A percentile compares a stretch with the other conserved stretches of the same genome.
Evolutionary conservation across 2,888 invertebrate species (phyloP).

Genomic region (Tolmerus cingulatus): DNA sequence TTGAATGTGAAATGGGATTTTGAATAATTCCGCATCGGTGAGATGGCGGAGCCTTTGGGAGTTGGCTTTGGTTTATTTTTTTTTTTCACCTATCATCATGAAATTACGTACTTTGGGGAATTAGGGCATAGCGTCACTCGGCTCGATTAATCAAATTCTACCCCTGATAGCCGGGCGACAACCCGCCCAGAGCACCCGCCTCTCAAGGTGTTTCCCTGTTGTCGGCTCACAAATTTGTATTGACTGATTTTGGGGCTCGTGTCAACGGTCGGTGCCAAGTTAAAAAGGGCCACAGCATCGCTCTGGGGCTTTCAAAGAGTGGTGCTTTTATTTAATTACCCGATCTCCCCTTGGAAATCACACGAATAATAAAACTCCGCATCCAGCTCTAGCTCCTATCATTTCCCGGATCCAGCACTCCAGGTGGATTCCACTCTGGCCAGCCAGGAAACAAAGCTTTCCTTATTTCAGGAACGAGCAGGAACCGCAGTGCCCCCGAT

Average conservation of each 20-base stretch:
- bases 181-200: neutral
- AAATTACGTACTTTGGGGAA: conserved; percentile 6
- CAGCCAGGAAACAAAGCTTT: neutral
- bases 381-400: neutral
- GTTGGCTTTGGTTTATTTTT: neutral
- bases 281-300: neutral
- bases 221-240: neutral
- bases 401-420: neutral
- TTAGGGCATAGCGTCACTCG: neutral
- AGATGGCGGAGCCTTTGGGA: neutral
- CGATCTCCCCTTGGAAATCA: conserved; percentile 1
- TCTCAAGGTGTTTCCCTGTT: neutral
- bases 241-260: neutral
- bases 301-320: neutral
- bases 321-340: conserved; percentile 34
- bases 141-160: neutral
- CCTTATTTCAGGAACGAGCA: neutral
- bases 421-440: neutral
- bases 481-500: neutral
- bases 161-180: neutral
- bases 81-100: conserved; percentile 31
- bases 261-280: neutral
- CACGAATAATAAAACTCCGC: neutral
- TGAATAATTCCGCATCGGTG: neutral
- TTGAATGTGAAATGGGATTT: conserved; percentile 28